Evolutionary conservation across 2,888 invertebrate genomes (phyloP).

Genomic region (Pheosia tremula): DNA sequence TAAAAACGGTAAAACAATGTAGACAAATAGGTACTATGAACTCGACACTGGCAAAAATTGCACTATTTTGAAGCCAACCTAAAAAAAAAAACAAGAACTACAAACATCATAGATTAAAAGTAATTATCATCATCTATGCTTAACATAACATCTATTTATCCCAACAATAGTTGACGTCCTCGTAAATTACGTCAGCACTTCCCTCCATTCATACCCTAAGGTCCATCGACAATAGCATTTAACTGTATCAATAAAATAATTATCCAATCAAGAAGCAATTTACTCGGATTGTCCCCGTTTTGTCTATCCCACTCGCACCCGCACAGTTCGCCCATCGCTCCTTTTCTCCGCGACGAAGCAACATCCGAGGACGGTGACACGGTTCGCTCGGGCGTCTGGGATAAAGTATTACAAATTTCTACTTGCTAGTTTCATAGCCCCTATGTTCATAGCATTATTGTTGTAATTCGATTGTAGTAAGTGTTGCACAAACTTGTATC

Average conservation of each 20-base stretch:
- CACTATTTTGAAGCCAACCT: no score
- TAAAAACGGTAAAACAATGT: not conserved
- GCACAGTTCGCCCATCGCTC: constrained; percentile 18
- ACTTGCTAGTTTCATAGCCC: constrained; percentile 17
- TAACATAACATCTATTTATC: not conserved
- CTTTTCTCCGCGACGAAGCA: constrained; percentile 53
- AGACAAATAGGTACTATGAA: not conserved
- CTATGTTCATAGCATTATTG: constrained; percentile 6
- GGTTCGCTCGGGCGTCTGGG: constrained; percentile 58
- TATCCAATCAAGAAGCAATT: constrained; percentile 82
- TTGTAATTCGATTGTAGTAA: constrained; percentile 13
- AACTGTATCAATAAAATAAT: constrained; percentile 82
- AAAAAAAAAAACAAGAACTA: not conserved
- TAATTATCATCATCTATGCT: not conserved
- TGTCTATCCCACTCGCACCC: constrained; percentile 44
- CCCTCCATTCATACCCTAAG: constrained; percentile 51
- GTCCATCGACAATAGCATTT: constrained; percentile 65
- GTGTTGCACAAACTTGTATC: constrained; percentile 35
- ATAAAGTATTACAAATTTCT: constrained; percentile 40
- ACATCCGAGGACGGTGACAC: constrained; percentile 66
- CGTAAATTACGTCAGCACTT: constrained; percentile 49
- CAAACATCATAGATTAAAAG: not conserved
- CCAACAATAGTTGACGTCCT: constrained; percentile 23
- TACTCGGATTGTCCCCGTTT: constrained; percentile 67
- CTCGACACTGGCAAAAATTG: no score